Percentiles rank a stretch among this genome's conserved stretches.
These are phyloP conservation scores for Gila orcuttii DNA, from an alignment of 2,113 vertebrate genomes.

Conservation along the genomic window DNA sequence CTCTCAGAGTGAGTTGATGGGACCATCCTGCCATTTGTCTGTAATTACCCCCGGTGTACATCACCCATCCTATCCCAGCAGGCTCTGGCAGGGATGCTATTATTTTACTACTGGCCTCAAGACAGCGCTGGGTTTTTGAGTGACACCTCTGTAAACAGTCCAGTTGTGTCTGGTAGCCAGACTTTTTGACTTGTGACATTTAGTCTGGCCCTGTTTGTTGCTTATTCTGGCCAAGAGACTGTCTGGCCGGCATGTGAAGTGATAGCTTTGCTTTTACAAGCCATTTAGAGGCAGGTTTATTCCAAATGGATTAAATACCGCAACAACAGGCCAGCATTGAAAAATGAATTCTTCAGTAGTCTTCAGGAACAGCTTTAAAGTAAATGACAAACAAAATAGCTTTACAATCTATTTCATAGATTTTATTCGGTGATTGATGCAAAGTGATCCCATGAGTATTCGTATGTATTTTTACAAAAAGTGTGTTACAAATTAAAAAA, in stretches of 20 bases:
- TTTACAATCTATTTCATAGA: background rate
- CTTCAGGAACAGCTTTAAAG: background rate
- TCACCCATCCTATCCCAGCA: slow-evolving; percentile 76
- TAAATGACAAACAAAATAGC: background rate
- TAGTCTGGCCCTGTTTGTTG: background rate
- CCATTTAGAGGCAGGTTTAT: background rate
- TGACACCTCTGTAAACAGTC: slow-evolving; percentile 45
- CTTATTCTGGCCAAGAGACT: slow-evolving; percentile 2
- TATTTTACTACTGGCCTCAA: slow-evolving; percentile 73
- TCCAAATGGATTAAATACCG: background rate
- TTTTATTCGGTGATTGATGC: background rate
- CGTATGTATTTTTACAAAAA: too few species aligned
- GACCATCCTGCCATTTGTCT: slow-evolving; percentile 65
- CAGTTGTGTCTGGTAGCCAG: slow-evolving; percentile 4
- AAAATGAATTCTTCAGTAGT: background rate
- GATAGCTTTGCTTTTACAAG: background rate
- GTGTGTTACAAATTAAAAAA: too few species aligned
- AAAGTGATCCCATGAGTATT: too few species aligned
- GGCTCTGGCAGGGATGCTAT: slow-evolving; percentile 79
- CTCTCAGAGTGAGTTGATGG: slow-evolving; percentile 60
- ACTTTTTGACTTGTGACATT: slow-evolving; percentile 7
- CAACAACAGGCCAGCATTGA: background rate
- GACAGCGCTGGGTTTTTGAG: slow-evolving; percentile 43
- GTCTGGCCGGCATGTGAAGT: background rate
- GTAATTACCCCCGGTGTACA: slow-evolving; percentile 76